phyloP scores from a whole-genome alignment of 2,888 invertebrate genomes.

The Cheiracanthium punctorium region DNA sequence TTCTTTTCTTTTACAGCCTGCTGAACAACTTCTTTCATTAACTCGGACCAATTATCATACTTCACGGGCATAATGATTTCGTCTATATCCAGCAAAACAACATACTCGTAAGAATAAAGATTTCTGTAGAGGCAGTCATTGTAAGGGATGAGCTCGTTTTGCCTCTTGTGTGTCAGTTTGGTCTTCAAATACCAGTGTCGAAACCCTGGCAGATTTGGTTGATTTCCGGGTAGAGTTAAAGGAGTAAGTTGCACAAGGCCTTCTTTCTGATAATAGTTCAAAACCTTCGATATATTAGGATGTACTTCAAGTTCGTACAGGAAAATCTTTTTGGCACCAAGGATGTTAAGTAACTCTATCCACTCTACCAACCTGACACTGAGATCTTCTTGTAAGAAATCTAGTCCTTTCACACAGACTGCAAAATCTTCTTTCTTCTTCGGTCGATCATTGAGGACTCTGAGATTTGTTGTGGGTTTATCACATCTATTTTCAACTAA shows the following conservation, averaged over 20 bases:
- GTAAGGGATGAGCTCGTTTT: slow-evolving; percentile 84
- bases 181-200: slow-evolving; percentile 77
- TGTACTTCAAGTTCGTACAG: slow-evolving; percentile 91
- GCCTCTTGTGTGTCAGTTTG: slow-evolving; percentile 83
- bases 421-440: slow-evolving; percentile 85
- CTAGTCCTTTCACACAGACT: slow-evolving; percentile 94
- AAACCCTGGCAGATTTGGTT: slow-evolving; percentile 77
- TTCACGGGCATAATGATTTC: slow-evolving; percentile 84
- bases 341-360: slow-evolving; percentile 89
- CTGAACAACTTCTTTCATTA: slow-evolving; percentile 79
- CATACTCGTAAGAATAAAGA: slow-evolving; percentile 80
- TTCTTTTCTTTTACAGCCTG: slow-evolving; percentile 81
- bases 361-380: slow-evolving; percentile 93
- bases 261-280: slow-evolving; percentile 79
- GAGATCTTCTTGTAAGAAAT: slow-evolving; percentile 92
- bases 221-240: slow-evolving; percentile 79
- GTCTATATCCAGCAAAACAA: slow-evolving; percentile 84
- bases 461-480: slow-evolving; percentile 86
- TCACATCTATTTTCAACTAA: slow-evolving; percentile 90
- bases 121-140: slow-evolving; percentile 87
- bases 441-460: slow-evolving; percentile 88
- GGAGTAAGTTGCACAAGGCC: slow-evolving; percentile 79
- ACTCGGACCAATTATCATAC: slow-evolving; percentile 80
- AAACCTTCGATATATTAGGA: slow-evolving; percentile 89
- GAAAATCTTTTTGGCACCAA: slow-evolving; percentile 94